A percentile compares a stretch with the other conserved stretches of the same genome.
These are phyloP conservation scores for Machimus atricapillus DNA, from an alignment of 2,888 invertebrate species.

Conservation along the genomic window DNA sequence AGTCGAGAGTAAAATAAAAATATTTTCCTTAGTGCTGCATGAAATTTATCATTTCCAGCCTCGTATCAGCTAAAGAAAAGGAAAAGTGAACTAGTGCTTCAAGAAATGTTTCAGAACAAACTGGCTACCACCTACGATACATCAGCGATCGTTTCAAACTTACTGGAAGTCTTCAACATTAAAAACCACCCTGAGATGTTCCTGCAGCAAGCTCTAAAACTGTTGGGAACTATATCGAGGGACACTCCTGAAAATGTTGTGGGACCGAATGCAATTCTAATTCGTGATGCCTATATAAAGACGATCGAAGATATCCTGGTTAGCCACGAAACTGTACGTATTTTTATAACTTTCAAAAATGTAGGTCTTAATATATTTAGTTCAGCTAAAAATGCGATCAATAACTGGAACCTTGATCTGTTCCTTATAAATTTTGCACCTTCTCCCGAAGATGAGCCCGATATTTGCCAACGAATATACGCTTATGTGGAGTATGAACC, in stretches of 20 bases:
- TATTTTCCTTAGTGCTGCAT: conserved; percentile 46
- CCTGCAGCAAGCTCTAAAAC: conserved; percentile 50
- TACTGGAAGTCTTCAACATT: conserved; percentile 48
- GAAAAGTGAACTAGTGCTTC: conserved; percentile 50
- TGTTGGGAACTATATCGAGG: conserved; percentile 62
- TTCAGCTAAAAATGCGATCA: conserved; percentile 48
- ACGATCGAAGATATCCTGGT: conserved; percentile 48
- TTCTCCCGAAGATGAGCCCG: conserved; percentile 43
- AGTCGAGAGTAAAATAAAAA: neutral
- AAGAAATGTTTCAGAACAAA: conserved; percentile 47
- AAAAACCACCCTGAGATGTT: conserved; percentile 50
- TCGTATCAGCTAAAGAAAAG: conserved; percentile 52
- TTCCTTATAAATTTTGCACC: conserved; percentile 51
- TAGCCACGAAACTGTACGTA: conserved; percentile 48
- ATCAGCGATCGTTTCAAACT: conserved; percentile 42
- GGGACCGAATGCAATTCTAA: conserved; percentile 31
- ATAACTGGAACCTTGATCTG: conserved; percentile 50
- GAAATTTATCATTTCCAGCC: conserved; percentile 48
- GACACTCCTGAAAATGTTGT: conserved; percentile 57
- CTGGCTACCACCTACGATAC: conserved; percentile 43
- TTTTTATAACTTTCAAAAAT: neutral
- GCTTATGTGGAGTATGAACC: conserved; percentile 47
- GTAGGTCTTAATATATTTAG: neutral
- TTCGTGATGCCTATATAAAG: conserved; percentile 49
- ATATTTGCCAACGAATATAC: conserved; percentile 49